Conservation (phyloP, 2,113 vertebrate genomes). For the Triplophysa siluroides region DNA sequence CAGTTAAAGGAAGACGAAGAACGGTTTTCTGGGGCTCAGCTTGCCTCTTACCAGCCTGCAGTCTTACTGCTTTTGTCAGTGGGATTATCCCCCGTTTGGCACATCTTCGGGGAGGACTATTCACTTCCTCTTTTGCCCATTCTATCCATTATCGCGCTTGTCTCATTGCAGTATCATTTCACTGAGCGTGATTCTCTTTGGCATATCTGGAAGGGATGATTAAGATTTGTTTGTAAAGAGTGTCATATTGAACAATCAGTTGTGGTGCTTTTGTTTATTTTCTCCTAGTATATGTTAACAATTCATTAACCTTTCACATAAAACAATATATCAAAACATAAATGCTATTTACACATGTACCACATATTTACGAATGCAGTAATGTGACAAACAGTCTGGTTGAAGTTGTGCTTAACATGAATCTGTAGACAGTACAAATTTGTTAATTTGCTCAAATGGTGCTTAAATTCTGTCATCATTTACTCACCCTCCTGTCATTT, state of each 20-base stretch:
- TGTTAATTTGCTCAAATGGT: background rate
- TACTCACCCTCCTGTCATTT: too few relatives aligned
- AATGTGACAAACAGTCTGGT: background rate
- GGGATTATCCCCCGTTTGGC: slow-evolving; percentile 49
- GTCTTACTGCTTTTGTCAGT: slow-evolving; percentile 36
- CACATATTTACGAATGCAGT: too few relatives aligned
- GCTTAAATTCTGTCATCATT: too few relatives aligned
- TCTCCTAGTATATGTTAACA: too few relatives aligned
- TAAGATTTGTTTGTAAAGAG: background rate
- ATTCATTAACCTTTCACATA: too few relatives aligned
- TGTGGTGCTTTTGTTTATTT: too few relatives aligned
- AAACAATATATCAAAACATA: too few relatives aligned
- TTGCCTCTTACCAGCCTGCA: slow-evolving; percentile 33
- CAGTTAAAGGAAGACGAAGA: slow-evolving; percentile 57
- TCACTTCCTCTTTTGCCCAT: background rate
- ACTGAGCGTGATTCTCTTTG: background rate
- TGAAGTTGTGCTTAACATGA: background rate
- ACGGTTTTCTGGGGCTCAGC: slow-evolving; percentile 42
- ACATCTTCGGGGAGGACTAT: slow-evolving; percentile 29
- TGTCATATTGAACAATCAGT: background rate
- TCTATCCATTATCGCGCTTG: slow-evolving; percentile 5
- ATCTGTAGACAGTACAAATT: background rate
- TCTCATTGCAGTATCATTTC: background rate
- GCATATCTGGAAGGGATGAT: background rate
- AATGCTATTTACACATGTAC: too few relatives aligned